Percentiles rank a stretch among this genome's conserved stretches.
Evolutionary conservation across 2,888 invertebrate species (phyloP).

Genomic region (Caenorhabditis imperialis): DNA sequence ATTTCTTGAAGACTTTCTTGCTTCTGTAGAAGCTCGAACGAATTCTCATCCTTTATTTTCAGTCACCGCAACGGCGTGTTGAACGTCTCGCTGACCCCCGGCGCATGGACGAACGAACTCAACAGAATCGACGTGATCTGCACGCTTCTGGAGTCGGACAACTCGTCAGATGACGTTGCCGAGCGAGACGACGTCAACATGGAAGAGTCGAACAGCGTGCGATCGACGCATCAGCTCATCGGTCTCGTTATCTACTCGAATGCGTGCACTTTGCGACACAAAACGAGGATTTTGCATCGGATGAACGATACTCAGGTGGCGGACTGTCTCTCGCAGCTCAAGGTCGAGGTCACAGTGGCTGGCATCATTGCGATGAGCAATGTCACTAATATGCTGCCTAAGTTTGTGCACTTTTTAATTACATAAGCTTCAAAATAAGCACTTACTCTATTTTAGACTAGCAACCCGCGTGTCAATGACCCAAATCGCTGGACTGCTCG

Average conservation of each 20-base stretch:
- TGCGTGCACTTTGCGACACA: slow-evolving; percentile 18
- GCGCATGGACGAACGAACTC: slow-evolving; percentile 23
- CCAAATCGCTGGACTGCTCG: slow-evolving; percentile 13
- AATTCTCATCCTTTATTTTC: too few species aligned
- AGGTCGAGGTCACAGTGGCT: slow-evolving; percentile 20
- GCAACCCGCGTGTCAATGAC: neutral
- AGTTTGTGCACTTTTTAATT: slow-evolving; percentile 1
- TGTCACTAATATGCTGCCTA: slow-evolving; percentile 7
- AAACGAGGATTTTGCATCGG: slow-evolving; percentile 17
- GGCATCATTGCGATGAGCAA: slow-evolving; percentile 6
- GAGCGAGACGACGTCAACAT: slow-evolving; percentile 1
- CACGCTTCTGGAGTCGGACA: slow-evolving; percentile 10
- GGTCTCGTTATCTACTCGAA: slow-evolving; percentile 28
- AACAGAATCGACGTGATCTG: slow-evolving; percentile 37
- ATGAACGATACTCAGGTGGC: slow-evolving; percentile 11
- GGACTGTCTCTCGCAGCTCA: slow-evolving; percentile 21
- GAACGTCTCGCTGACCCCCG: slow-evolving; percentile 15
- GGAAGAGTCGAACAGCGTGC: slow-evolving; percentile 9
- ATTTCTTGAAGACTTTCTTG: too few species aligned
- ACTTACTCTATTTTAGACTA: neutral
- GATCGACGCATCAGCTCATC: slow-evolving; percentile 18
- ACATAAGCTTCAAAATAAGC: neutral
- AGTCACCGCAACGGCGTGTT: slow-evolving; percentile 14
- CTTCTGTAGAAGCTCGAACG: too few species aligned
- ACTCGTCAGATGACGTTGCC: too few species aligned